Evolutionary conservation across 2,888 invertebrate genomes (phyloP).

Genomic region (Heliconius charithonia): DNA sequence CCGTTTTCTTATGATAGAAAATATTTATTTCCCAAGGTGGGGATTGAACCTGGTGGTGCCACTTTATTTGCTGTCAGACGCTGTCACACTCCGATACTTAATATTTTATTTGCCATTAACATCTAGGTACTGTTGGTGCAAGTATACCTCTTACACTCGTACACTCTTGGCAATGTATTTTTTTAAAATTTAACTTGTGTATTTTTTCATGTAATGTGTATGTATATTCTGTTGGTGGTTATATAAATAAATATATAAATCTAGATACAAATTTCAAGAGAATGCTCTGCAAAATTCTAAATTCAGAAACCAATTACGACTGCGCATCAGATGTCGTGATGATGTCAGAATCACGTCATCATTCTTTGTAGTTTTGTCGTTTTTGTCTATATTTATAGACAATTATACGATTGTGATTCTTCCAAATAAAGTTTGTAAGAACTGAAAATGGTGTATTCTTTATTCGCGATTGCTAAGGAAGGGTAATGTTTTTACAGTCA

Average conservation of each 20-base stretch:
- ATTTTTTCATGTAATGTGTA: too few relatives aligned
- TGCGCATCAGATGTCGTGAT: not conserved
- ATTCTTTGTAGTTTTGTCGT: not conserved
- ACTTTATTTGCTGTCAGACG: not conserved
- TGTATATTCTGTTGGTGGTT: too few relatives aligned
- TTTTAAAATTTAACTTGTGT: too few relatives aligned
- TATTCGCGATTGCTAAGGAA: too few relatives aligned
- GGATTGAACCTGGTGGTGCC: not conserved
- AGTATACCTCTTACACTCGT: too few relatives aligned
- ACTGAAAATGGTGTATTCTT: too few relatives aligned
- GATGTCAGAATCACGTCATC: slow-evolving; percentile 5
- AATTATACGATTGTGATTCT: not conserved
- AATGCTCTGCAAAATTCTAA: not conserved
- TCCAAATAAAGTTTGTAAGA: too few relatives aligned
- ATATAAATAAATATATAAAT: not conserved
- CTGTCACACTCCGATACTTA: not conserved
- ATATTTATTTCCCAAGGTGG: too few relatives aligned
- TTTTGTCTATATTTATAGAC: not conserved
- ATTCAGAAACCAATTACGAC: not conserved
- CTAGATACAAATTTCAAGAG: not conserved
- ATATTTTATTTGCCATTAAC: not conserved
- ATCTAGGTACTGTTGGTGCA: not conserved
- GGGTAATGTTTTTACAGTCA: too few relatives aligned
- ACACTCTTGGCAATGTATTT: too few relatives aligned
- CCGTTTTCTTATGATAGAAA: not conserved